phyloP scores from a whole-genome alignment of 2,797 vertebrate species.

The Micropoecilia bifurca region DNA sequence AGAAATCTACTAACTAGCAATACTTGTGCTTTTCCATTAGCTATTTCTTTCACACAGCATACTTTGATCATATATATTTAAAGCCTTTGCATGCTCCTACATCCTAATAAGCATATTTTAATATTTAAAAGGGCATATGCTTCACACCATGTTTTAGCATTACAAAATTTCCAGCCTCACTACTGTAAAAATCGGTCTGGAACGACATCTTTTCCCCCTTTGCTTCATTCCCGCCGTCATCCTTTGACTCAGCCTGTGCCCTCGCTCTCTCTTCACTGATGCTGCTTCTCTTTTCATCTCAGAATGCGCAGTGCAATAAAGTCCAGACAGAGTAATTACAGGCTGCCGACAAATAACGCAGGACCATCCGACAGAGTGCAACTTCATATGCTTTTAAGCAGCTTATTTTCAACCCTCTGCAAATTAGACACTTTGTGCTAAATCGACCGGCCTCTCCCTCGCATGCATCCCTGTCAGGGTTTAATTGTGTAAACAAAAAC shows the following conservation, averaged over 20 bases:
- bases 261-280: slow-evolving; percentile 18
- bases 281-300: slow-evolving; percentile 43
- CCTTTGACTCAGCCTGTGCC: slow-evolving; percentile 32
- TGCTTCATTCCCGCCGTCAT: not conserved
- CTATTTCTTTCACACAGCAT: not conserved
- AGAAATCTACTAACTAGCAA: not conserved
- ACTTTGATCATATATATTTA: slow-evolving; percentile 2
- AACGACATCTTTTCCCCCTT: not conserved
- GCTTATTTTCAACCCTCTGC: slow-evolving; percentile 55
- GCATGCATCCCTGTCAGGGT: slow-evolving; percentile 38
- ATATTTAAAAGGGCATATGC: slow-evolving; percentile 8
- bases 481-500: slow-evolving; percentile 63
- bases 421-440: slow-evolving; percentile 63
- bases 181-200: slow-evolving; percentile 11
- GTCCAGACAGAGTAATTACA: slow-evolving; percentile 66
- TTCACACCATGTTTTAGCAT: not conserved
- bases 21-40: not conserved
- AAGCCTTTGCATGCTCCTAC: slow-evolving; percentile 3
- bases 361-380: slow-evolving; percentile 43
- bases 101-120: slow-evolving; percentile 18
- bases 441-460: slow-evolving; percentile 46
- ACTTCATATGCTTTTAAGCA: slow-evolving; percentile 65
- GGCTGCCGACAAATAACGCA: slow-evolving; percentile 52
- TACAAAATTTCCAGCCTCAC: slow-evolving; percentile 9
- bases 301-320: slow-evolving; percentile 43